Conservation (phyloP, 2,888 invertebrate genomes). For the Hipparchia sbordonii region DNA sequence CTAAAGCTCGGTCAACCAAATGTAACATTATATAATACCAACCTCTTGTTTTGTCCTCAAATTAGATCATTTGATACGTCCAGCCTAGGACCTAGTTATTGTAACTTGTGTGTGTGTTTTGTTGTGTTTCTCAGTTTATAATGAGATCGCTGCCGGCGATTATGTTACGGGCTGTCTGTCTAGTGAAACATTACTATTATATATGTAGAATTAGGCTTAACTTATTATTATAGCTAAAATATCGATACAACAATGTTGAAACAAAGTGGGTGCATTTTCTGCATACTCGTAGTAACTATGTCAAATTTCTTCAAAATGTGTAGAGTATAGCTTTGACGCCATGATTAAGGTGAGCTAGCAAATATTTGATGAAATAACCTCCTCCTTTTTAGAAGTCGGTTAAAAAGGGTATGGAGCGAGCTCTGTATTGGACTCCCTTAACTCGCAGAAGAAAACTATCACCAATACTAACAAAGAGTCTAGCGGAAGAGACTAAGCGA, state of each 20-base stretch:
- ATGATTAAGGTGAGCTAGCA: no score
- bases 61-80: slow-evolving; percentile 16
- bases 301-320: not conserved
- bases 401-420: no score
- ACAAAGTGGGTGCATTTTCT: not conserved
- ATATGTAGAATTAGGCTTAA: not conserved
- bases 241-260: not conserved
- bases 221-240: not conserved
- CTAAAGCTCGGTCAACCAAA: slow-evolving; percentile 21
- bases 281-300: not conserved
- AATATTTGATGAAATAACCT: no score
- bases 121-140: slow-evolving; percentile 22
- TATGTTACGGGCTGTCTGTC: slow-evolving; percentile 15
- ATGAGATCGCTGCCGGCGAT: slow-evolving; percentile 20
- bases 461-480: no score
- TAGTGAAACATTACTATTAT: not conserved
- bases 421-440: no score
- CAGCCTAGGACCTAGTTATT: slow-evolving; percentile 14
- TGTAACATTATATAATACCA: slow-evolving; percentile 15
- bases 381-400: no score
- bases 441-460: no score
- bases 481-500: no score
- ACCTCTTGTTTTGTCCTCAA: slow-evolving; percentile 15
- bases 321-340: no score
- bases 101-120: slow-evolving; percentile 24